Evolutionary conservation across 2,113 vertebrate species (phyloP).

Genomic region (Onychostruthus taczanowskii): DNA sequence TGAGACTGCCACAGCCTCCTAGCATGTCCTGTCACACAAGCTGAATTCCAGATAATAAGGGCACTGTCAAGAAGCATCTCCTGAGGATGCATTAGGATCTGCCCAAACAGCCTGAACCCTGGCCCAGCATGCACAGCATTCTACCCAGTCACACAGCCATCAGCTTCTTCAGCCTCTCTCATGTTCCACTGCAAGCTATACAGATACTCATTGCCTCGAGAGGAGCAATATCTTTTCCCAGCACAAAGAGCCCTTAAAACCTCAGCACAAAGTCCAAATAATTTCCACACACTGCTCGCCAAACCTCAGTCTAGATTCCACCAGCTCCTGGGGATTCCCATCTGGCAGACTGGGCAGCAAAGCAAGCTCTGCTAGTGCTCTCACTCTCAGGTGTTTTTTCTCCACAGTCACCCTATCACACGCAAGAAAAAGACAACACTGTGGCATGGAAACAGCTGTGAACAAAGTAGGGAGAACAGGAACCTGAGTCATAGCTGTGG

Average conservation of each 20-base stretch:
- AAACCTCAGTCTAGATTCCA: neutral
- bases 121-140: neutral
- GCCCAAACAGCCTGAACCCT: neutral
- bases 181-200: neutral
- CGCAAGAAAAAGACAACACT: neutral
- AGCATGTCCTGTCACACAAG: slow-evolving; percentile 7
- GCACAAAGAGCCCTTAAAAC: neutral
- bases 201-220: neutral
- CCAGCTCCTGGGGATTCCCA: neutral
- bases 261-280: neutral
- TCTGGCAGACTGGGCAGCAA: neutral
- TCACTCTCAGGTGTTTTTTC: neutral
- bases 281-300: neutral
- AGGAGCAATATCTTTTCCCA: neutral
- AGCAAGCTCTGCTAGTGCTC: neutral
- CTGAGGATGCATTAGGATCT: neutral
- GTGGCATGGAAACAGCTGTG: neutral
- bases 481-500: neutral
- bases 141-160: neutral
- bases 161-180: neutral
- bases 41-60: slow-evolving; percentile 1
- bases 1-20: neutral
- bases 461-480: neutral
- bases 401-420: neutral
- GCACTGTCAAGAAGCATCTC: slow-evolving; percentile 12